Base-by-base conservation (phyloP, 2,888 invertebrate genomes). In the Drosophila meridiana region DNA sequence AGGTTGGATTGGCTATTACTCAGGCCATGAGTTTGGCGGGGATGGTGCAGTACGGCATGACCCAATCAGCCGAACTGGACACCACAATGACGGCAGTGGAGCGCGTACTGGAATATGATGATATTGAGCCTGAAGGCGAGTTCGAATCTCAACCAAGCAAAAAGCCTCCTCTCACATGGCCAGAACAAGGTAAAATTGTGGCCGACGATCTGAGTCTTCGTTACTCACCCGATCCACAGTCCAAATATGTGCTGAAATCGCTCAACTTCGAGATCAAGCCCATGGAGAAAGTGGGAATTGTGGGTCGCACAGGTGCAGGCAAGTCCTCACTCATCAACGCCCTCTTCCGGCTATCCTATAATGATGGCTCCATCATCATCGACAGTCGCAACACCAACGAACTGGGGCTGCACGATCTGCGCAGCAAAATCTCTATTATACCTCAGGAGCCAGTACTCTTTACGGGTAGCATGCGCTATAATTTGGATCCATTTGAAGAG, bases 81-180 rank as follows among this genome's bases (percentile, higher is more conserved):
- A 97, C 97, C 90, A 96, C 96, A 78, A 97, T 98, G 97, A 97
- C 97, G 6, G 96, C 97, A 9, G 98, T 99, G 0, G 99, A 99
- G 93, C 95, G 95, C 77, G 94, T 95, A 69, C 92, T 96, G 71
- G 96, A 97, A 87, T 97, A 97, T 91, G 94, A 94, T 38, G 69
- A 85, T 5, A 89, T 93, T 26, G 91, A 92, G 47, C 76, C 92
- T 0, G 93, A 94, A 93, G 93, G 92, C 0, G 94, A 95, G 55
- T 94, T 97, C 28, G 96, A 96, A n/a, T 94, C 95, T 0, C 95
- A 96, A 4, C 91, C 93, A 9, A 94, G 94, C 20, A 95, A 95
- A 83, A 94, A 95, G 82, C 95, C 96, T 13, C 95, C 95, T 3
- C 93, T 94, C 2, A 94, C 94, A 1, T 97, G 97, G 97, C 97